Base-by-base conservation (phyloP, 2,113 vertebrate species). In the Macaca fascicularis region DNA sequence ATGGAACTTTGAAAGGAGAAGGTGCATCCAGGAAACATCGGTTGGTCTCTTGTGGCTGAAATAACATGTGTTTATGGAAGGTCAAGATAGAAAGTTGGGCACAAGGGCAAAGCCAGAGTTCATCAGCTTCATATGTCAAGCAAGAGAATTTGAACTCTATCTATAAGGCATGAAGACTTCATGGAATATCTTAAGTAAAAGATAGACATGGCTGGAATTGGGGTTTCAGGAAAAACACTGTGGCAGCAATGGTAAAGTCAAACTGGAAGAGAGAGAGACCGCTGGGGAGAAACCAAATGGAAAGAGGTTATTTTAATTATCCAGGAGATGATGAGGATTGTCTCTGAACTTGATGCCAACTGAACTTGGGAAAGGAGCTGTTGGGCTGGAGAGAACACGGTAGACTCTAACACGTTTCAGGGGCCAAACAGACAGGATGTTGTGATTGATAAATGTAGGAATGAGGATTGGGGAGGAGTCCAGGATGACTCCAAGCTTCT, bases 401-500 rank as follows among this genome's bases (percentile, higher is more conserved):
- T 23, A 84, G 52, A 82, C 13, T 48, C 35, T 20, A 38, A 64
- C 27, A 35, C 22, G 22, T 80, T 90, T 93, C 83, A 79, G 67
- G 32, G 30, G 9, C 35, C 67, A 89, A 55, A 72, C 40, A 84
- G 8, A 55, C 8, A 61, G 59, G 27, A 52, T 75, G 3, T 17
- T 72, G n/a, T 96, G 87, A 91, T 40, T 38, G 87, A 81, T 27
- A 19, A 16, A 83, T 2, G 1, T 32, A 87, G 48, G n/a, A 74
- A 20, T 20, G 25, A 94, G 52, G 64, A 20, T 19, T 20, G 35
- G 88, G 96, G 72, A 92, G 84, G 57, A 95, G 80, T 19, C 57
- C n/a, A n/a, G n/a, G 38, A 92, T 76, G 82, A 97, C 82, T 95
- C 79, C 94, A 57, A 55, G 55, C 3, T 87, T 93, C 90, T 61